phyloP scores from a whole-genome alignment of 1,140 invertebrate genomes.

The Acromyrmex heyeri region DNA sequence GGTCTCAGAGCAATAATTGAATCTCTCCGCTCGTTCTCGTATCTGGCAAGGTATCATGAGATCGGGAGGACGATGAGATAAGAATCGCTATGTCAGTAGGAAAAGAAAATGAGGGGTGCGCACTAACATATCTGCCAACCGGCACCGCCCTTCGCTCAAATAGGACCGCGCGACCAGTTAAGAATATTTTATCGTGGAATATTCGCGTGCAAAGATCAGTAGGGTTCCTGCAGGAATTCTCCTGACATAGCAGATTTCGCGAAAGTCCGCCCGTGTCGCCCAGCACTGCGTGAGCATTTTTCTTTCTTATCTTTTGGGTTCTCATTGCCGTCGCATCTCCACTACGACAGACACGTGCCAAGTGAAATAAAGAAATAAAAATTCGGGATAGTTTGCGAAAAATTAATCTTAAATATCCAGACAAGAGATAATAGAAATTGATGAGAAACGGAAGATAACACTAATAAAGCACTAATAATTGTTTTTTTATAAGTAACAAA shows the following conservation, averaged over 20 bases:
- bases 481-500: background rate
- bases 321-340: background rate
- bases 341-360: slow-evolving; percentile 50
- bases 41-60: slow-evolving; percentile 55
- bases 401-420: slow-evolving; percentile 54
- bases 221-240: slow-evolving; percentile 70
- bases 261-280: slow-evolving; percentile 18
- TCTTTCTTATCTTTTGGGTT: slow-evolving; percentile 65
- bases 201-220: slow-evolving; percentile 65
- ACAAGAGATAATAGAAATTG: background rate
- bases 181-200: slow-evolving; percentile 81
- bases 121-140: slow-evolving; percentile 63
- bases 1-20: slow-evolving; percentile 61
- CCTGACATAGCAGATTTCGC: slow-evolving; percentile 74
- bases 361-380: slow-evolving; percentile 67
- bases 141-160: slow-evolving; percentile 70
- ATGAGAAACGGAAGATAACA: background rate
- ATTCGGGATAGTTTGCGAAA: slow-evolving; percentile 37
- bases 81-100: slow-evolving; percentile 55
- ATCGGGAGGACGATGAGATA: slow-evolving; percentile 62
- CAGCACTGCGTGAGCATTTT: slow-evolving; percentile 63
- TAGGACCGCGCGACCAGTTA: slow-evolving; percentile 68
- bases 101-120: slow-evolving; percentile 54
- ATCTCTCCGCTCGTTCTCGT: slow-evolving; percentile 53
- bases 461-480: background rate